A percentile compares a stretch with the other conserved stretches of the same genome.
phyloP scores from a whole-genome alignment of 2,113 vertebrate species.

The Coturnix japonica region DNA sequence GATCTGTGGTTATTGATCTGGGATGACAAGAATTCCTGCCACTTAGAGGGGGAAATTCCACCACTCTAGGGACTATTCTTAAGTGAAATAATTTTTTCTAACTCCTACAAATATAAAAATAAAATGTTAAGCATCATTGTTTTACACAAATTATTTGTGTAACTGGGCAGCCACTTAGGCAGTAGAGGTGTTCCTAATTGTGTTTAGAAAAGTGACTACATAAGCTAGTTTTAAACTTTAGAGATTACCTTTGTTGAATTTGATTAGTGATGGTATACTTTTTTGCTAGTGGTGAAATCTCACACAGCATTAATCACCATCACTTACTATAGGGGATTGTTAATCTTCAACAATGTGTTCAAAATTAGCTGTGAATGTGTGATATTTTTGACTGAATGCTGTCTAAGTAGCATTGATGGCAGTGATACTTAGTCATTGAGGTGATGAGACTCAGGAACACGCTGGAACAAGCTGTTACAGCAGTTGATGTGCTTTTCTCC shows the following conservation, averaged over 20 bases:
- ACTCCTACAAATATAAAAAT: not conserved
- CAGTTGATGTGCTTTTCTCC: not conserved
- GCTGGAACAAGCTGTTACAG: not conserved
- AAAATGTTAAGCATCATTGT: not conserved
- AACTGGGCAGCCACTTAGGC: not conserved
- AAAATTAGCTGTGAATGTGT: not conserved
- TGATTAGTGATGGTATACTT: not conserved
- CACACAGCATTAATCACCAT: not conserved
- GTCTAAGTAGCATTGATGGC: not conserved
- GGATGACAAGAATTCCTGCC: slow-evolving; percentile 26
- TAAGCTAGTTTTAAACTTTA: not conserved
- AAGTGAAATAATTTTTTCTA: not conserved
- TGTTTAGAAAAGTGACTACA: not conserved
- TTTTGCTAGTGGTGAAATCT: not conserved
- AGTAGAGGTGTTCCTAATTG: not conserved
- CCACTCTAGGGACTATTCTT: not conserved
- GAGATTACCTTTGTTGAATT: not conserved
- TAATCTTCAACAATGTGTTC: not conserved
- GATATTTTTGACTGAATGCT: not conserved
- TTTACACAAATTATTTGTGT: too few species aligned
- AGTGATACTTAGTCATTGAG: not conserved
- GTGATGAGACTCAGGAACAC: not conserved
- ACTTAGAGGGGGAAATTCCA: not conserved
- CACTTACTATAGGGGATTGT: not conserved
- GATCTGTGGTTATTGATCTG: slow-evolving; percentile 46